A percentile compares a stretch with the other conserved stretches of the same genome.
These are phyloP conservation scores for Eudasyphora cyanicolor DNA, from an alignment of 2,888 invertebrate species.

Conservation along the genomic window DNA sequence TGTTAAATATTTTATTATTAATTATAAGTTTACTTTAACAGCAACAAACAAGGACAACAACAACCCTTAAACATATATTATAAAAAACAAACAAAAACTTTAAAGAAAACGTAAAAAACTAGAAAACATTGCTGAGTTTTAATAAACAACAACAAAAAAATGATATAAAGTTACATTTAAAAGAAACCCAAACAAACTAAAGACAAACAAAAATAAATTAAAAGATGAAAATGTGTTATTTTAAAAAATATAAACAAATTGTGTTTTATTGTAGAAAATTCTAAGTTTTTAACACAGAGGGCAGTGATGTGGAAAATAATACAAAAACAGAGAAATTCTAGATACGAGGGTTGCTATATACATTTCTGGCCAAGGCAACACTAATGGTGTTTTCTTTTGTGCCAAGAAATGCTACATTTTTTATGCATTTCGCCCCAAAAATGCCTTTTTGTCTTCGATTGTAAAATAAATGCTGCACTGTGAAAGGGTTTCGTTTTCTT, in stretches of 20 bases:
- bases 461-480: too few relatives aligned
- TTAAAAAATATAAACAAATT: not conserved
- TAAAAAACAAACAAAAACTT: not conserved
- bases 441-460: too few relatives aligned
- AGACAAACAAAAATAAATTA: not conserved
- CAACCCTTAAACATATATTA: not conserved
- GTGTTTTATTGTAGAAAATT: not conserved
- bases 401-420: too few relatives aligned
- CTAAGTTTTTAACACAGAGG: too few relatives aligned
- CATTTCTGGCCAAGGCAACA: too few relatives aligned
- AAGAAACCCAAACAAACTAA: conserved; percentile 11
- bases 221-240: conserved; percentile 21
- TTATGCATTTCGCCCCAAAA: too few relatives aligned
- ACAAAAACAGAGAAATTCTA: too few relatives aligned
- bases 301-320: too few relatives aligned
- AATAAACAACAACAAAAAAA: conserved; percentile 60
- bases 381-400: too few relatives aligned
- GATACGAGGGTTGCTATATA: too few relatives aligned
- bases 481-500: too few relatives aligned
- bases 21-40: conserved; percentile 11
- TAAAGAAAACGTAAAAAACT: conserved; percentile 33
- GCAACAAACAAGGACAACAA: not conserved
- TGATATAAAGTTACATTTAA: conserved; percentile 54
- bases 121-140: conserved; percentile 63
- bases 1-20: conserved; percentile 26